Percentiles rank a stretch among this genome's conserved stretches.
Evolutionary conservation across 2,888 invertebrate genomes (phyloP).

Genomic region (Strigamia maritima): DNA sequence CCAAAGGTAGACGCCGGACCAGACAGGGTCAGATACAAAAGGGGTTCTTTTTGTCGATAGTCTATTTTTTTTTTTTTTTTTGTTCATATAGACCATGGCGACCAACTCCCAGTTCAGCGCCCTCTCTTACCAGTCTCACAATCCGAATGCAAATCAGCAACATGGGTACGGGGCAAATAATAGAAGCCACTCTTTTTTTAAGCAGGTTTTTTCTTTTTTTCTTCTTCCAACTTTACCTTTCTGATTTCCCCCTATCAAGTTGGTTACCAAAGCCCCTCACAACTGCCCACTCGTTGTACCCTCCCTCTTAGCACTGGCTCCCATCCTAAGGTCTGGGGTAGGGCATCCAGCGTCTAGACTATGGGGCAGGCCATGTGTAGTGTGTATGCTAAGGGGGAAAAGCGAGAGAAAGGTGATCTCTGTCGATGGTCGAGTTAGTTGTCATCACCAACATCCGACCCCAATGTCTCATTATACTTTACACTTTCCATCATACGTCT

Average conservation of each 20-base stretch:
- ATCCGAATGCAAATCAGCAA: slow-evolving; percentile 15
- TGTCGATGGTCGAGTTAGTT: slow-evolving; percentile 1
- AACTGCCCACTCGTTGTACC: slow-evolving; percentile 15
- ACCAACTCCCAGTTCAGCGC: slow-evolving; percentile 15
- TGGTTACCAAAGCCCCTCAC: slow-evolving; percentile 9
- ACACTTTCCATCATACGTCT: background rate
- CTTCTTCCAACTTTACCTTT: slow-evolving; percentile 15
- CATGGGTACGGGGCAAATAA: slow-evolving; percentile 15
- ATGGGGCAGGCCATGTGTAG: slow-evolving; percentile 10
- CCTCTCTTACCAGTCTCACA: slow-evolving; percentile 10
- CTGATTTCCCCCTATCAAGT: slow-evolving; percentile 10
- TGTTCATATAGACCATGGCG: background rate
- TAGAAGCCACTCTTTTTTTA: background rate
- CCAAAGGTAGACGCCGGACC: slow-evolving; percentile 6
- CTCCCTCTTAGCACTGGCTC: slow-evolving; percentile 10
- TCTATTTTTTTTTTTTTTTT: background rate
- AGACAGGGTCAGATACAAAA: slow-evolving; percentile 15
- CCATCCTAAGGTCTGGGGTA: slow-evolving; percentile 5
- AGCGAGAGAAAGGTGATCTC: slow-evolving; percentile 1
- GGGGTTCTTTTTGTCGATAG: slow-evolving; percentile 1
- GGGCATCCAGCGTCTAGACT: slow-evolving; percentile 1
- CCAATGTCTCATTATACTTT: background rate
- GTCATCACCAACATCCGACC: slow-evolving; percentile 13
- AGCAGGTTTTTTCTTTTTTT: slow-evolving; percentile 2
- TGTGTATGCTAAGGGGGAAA: background rate